A percentile compares a stretch with the other conserved stretches of the same genome.
phyloP scores from a whole-genome alignment of 2,797 vertebrate species.

The Lepilemur septentrionalis region DNA sequence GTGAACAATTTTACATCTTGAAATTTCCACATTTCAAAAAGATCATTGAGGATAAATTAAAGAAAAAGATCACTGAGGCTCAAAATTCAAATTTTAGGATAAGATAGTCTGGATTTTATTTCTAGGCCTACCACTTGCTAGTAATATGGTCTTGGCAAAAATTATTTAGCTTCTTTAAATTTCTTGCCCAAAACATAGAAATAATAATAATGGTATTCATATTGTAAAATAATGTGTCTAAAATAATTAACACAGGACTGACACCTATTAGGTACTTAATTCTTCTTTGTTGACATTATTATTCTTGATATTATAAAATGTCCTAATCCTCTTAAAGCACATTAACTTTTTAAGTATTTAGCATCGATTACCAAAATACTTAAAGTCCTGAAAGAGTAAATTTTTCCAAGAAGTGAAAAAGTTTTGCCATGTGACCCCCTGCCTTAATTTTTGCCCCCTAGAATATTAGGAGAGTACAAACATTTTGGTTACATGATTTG shows the following conservation, averaged over 20 bases:
- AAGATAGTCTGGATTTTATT: background rate
- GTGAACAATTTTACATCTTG: background rate
- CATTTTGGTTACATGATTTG: too few species aligned
- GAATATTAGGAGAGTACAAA: too few species aligned
- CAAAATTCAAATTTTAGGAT: background rate
- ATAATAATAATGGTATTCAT: background rate
- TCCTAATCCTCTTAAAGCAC: background rate
- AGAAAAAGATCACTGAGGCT: background rate
- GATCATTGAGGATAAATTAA: background rate
- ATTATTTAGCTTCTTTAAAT: background rate
- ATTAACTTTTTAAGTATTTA: background rate
- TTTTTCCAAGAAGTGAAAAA: background rate
- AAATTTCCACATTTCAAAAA: background rate
- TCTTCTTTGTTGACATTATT: background rate
- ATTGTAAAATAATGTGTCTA: background rate
- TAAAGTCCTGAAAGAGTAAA: background rate
- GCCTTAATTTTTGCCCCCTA: background rate
- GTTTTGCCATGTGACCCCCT: background rate
- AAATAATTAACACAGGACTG: background rate
- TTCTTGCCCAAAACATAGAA: background rate
- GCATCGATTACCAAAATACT: background rate
- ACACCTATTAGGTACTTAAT: background rate
- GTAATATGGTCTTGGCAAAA: background rate
- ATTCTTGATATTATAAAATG: background rate
- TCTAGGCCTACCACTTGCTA: background rate